Percentiles rank a stretch among this genome's conserved stretches.
These are phyloP conservation scores for Erethizon dorsatum DNA, from an alignment of 2,797 vertebrate genomes.

Conservation along the genomic window DNA sequence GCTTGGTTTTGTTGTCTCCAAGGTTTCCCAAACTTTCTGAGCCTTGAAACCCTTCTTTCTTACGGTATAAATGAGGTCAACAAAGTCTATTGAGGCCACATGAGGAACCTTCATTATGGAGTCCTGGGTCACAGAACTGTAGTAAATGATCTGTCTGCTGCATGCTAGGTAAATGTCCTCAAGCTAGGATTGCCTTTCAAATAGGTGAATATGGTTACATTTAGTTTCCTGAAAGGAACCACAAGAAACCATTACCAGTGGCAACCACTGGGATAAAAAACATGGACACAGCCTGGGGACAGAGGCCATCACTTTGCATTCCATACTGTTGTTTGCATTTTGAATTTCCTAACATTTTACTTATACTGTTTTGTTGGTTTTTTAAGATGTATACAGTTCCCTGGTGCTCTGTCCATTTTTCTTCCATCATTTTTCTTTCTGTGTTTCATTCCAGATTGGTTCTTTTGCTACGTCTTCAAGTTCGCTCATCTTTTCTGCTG, in stretches of 20 bases:
- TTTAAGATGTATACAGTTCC: not conserved
- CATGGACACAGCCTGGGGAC: not conserved
- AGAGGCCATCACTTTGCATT: not conserved
- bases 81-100: not conserved
- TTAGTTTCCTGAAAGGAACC: constrained; percentile 25
- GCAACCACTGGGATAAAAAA: not conserved
- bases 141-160: not conserved
- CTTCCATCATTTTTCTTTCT: not conserved
- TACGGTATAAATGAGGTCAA: not conserved
- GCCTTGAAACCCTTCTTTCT: not conserved
- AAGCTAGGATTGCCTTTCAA: not conserved
- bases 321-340: not conserved
- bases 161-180: not conserved
- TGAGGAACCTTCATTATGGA: not conserved
- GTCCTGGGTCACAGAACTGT: not conserved
- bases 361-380: not conserved
- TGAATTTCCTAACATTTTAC: not conserved
- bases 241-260: not conserved
- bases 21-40: constrained; percentile 3
- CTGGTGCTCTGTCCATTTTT: not conserved
- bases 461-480: not conserved
- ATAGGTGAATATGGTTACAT: not conserved
- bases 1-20: not conserved
- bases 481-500: not conserved
- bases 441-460: not conserved